phyloP scores from a whole-genome alignment of 1,140 invertebrate species.

The Wasmannia auropunctata region DNA sequence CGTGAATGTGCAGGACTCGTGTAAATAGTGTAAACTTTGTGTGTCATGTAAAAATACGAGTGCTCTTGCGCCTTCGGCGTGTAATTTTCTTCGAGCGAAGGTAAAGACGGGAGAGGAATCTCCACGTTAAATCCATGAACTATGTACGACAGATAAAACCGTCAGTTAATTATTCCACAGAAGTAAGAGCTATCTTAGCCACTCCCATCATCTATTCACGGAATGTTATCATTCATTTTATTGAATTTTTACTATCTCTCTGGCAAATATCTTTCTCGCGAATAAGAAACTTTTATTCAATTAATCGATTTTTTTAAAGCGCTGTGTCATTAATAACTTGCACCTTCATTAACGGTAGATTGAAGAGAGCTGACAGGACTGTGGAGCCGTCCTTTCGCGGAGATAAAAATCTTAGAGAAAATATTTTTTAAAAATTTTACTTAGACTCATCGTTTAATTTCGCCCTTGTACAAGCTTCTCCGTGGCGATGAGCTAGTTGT shows the following conservation, averaged over 20 bases:
- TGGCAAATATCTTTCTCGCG: not conserved
- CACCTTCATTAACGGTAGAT: not conserved
- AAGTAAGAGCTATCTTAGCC: not conserved
- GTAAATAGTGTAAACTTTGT: not conserved
- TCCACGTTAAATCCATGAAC: not conserved
- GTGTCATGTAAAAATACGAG: not conserved
- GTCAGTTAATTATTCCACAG: conserved; percentile 45
- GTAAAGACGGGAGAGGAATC: conserved; percentile 1
- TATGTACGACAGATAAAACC: not conserved
- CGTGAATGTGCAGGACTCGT: not conserved
- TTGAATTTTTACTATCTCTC: not conserved
- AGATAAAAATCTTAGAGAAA: not conserved
- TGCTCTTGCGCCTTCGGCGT: conserved; percentile 6
- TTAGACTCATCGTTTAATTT: not conserved
- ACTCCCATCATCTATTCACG: not conserved
- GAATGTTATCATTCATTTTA: conserved; percentile 4
- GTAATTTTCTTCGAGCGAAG: conserved; percentile 63
- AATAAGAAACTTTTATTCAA: not conserved
- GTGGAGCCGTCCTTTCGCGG: too few species aligned
- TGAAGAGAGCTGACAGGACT: not conserved
- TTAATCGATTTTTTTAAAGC: conserved; percentile 15
- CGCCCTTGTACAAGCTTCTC: not conserved
- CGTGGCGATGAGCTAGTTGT: not conserved
- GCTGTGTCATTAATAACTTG: not conserved
- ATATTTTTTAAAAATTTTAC: not conserved